Evolutionary conservation across 2,888 invertebrate species (phyloP).

Genomic region (Syritta pipiens): DNA sequence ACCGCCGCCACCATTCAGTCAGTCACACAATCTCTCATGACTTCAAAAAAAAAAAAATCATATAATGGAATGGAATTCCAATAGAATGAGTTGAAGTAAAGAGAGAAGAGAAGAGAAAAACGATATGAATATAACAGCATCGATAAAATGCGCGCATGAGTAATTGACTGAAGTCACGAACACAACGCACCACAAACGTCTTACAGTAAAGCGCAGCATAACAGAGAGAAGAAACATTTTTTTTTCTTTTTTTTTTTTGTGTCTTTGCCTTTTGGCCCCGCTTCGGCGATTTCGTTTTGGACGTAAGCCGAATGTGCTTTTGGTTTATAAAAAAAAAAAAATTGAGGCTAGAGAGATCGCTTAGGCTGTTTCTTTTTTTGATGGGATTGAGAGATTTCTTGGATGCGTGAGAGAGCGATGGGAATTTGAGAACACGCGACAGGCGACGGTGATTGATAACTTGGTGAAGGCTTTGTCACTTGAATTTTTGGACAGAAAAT

Average conservation of each 20-base stretch:
- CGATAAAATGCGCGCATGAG: slow-evolving; percentile 67
- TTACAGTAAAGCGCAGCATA: slow-evolving; percentile 23
- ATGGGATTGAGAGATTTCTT: neutral
- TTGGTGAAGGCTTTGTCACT: slow-evolving; percentile 29
- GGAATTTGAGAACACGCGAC: too few species aligned
- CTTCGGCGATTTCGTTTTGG: slow-evolving; percentile 39
- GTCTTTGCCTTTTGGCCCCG: slow-evolving; percentile 11
- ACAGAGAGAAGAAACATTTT: slow-evolving; percentile 33
- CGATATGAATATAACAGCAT: slow-evolving; percentile 46
- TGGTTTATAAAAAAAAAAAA: too few species aligned
- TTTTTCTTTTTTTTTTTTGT: neutral
- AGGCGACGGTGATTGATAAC: slow-evolving; percentile 42
- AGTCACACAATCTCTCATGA: slow-evolving; percentile 40
- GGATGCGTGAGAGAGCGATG: too few species aligned
- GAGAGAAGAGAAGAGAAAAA: neutral
- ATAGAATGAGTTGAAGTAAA: slow-evolving; percentile 35
- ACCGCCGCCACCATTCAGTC: slow-evolving; percentile 22
- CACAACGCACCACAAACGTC: too few species aligned
- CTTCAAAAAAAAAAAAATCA: slow-evolving; percentile 40
- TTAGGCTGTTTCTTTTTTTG: slow-evolving; percentile 26
- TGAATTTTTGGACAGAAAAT: too few species aligned
- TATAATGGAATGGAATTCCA: slow-evolving; percentile 60
- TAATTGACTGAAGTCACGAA: slow-evolving; percentile 68
- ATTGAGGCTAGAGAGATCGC: slow-evolving; percentile 65
- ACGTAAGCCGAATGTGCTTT: too few species aligned